Conservation (phyloP, 2,888 invertebrate genomes). For the Habrosyne pyritoides region DNA sequence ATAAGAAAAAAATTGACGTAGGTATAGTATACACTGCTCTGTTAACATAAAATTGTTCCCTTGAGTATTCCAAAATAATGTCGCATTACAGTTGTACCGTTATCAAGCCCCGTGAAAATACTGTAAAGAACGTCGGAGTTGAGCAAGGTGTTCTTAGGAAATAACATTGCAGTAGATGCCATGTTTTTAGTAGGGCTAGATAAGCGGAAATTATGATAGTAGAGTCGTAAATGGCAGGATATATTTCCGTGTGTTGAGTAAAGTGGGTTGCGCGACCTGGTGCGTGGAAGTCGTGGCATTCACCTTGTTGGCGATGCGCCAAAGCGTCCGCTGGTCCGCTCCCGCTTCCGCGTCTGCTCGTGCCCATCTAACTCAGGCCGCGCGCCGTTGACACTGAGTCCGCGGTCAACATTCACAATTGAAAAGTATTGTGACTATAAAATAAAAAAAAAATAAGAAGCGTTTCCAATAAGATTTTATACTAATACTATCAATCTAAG, state of each 20-base stretch:
- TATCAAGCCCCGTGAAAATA: constrained; percentile 28
- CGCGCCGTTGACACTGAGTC: background rate
- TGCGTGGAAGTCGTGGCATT: constrained; percentile 78
- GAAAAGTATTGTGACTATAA: background rate
- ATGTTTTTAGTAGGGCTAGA: constrained; percentile 41
- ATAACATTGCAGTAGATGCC: constrained; percentile 20
- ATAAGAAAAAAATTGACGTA: background rate
- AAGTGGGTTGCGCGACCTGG: constrained; percentile 73
- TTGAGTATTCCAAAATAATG: background rate
- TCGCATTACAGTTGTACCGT: constrained; percentile 13
- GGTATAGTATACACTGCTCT: background rate
- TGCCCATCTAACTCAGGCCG: background rate
- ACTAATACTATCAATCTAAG: too few species aligned
- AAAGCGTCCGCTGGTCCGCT: constrained; percentile 37
- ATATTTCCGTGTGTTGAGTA: constrained; percentile 65
- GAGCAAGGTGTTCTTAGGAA: constrained; percentile 34
- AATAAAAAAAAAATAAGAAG: background rate
- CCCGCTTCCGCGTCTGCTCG: constrained; percentile 30
- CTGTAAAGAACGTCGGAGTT: constrained; percentile 28
- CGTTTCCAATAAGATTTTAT: background rate
- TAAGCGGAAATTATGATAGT: constrained; percentile 40
- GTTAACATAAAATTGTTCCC: background rate
- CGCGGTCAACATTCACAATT: background rate
- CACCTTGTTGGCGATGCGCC: constrained; percentile 80
- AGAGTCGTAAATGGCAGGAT: constrained; percentile 40